Percentiles rank a stretch among this genome's conserved stretches.
Conservation (phyloP, 2,113 vertebrate genomes). For the Elephas maximus region DNA sequence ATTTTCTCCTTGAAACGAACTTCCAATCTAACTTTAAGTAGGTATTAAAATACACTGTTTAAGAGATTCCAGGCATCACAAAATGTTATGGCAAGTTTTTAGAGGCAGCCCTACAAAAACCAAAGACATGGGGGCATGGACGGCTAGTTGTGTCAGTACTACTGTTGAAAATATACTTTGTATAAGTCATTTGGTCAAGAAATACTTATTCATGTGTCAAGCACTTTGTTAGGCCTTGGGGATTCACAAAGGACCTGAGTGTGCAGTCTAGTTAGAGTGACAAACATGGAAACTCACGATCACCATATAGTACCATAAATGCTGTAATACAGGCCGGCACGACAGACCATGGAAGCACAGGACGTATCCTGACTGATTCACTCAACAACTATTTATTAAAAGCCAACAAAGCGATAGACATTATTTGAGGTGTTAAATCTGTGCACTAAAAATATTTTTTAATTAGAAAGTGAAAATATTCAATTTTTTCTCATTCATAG, state of each 20-base stretch:
- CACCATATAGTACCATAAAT: neutral
- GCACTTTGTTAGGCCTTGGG: neutral
- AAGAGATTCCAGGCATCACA: neutral
- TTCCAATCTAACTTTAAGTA: neutral
- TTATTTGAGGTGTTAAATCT: constrained; percentile 19
- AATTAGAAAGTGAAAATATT: constrained; percentile 41
- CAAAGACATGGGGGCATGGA: fast-evolving
- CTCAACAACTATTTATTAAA: constrained; percentile 18
- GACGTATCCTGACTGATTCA: neutral
- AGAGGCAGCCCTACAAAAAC: neutral
- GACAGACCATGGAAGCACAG: neutral
- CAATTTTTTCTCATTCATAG: neutral
- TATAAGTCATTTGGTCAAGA: neutral
- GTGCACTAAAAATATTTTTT: constrained; percentile 8
- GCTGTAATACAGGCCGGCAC: neutral
- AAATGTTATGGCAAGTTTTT: neutral
- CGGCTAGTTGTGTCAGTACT: neutral
- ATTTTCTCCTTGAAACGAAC: neutral
- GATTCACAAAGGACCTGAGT: neutral
- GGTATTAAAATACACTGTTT: neutral
- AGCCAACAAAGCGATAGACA: neutral
- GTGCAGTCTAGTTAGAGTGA: neutral
- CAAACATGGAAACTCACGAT: neutral
- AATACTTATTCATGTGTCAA: neutral
- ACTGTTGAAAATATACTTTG: neutral